Percentiles rank a stretch among this genome's conserved stretches.
phyloP scores from a whole-genome alignment of 2,797 vertebrate genomes.

The Eleutherodactylus coqui region DNA sequence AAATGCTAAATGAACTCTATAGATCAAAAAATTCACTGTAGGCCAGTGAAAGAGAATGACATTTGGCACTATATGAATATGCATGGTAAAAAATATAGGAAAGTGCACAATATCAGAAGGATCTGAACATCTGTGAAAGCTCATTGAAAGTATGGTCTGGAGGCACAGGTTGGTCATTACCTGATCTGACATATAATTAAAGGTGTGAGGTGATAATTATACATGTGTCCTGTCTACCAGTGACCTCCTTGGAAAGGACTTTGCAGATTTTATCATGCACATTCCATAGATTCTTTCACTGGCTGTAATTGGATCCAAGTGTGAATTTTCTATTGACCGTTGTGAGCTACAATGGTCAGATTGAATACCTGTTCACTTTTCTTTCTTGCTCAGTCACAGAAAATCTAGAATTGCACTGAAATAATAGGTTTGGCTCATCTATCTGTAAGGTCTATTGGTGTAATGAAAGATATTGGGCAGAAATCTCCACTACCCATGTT shows the following conservation, averaged over 20 bases:
- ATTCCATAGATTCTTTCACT: constrained; percentile 41
- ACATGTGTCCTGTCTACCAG: constrained; percentile 20
- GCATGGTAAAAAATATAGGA: not conserved
- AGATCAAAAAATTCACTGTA: not conserved
- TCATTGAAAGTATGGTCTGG: constrained; percentile 12
- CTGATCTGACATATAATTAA: constrained; percentile 28
- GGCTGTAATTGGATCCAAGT: constrained; percentile 39
- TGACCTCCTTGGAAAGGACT: constrained; percentile 16
- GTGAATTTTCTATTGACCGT: constrained; percentile 29
- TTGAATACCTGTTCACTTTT: constrained; percentile 27
- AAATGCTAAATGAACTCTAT: not conserved
- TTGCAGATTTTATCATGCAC: constrained; percentile 33
- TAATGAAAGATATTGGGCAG: constrained; percentile 41
- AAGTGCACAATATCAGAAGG: not conserved
- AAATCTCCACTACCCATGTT: constrained; percentile 26
- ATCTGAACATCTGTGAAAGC: not conserved
- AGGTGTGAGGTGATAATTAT: constrained; percentile 20
- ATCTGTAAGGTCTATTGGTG: constrained; percentile 48
- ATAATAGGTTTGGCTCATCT: constrained; percentile 54
- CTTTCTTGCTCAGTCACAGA: constrained; percentile 16
- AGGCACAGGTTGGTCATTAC: constrained; percentile 1
- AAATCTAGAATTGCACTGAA: constrained; percentile 47
- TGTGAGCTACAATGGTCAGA: not conserved
- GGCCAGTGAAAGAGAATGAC: not conserved
- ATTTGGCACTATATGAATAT: not conserved